These are phyloP conservation scores for Penaeus indicus DNA, from an alignment of 1,140 invertebrate genomes.

Conservation along the genomic window DNA sequence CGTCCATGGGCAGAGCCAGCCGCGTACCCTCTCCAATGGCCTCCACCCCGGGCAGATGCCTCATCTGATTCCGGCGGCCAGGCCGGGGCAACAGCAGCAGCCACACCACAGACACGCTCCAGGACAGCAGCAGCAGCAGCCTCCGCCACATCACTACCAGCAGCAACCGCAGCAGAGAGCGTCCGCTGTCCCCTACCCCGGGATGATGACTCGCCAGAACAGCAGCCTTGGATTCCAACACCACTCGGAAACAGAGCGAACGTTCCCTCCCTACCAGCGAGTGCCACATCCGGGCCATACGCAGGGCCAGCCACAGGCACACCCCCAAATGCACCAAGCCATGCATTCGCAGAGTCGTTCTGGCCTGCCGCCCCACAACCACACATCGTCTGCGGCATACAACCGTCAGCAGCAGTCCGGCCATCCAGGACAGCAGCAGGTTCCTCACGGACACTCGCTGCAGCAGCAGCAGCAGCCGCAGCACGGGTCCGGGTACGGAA, in stretches of 20 bases:
- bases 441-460: slow-evolving; percentile 17
- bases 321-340: slow-evolving; percentile 31
- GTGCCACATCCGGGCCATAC: slow-evolving; percentile 56
- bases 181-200: slow-evolving; percentile 36
- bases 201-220: slow-evolving; percentile 64
- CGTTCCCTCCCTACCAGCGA: slow-evolving; percentile 63
- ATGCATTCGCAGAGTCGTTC: slow-evolving; percentile 6
- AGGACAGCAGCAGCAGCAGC: slow-evolving; percentile 26
- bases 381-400: slow-evolving; percentile 10
- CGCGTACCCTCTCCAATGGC: slow-evolving; percentile 42
- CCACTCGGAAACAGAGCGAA: slow-evolving; percentile 42
- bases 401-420: slow-evolving; percentile 32
- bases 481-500: slow-evolving; percentile 59
- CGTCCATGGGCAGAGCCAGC: slow-evolving; percentile 23
- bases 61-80: slow-evolving; percentile 45
- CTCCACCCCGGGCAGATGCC: slow-evolving; percentile 58
- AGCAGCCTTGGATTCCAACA: slow-evolving; percentile 60
- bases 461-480: slow-evolving; percentile 50
- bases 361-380: slow-evolving; percentile 16
- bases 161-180: slow-evolving; percentile 37
- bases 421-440: slow-evolving; percentile 43
- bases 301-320: slow-evolving; percentile 23
- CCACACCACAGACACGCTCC: slow-evolving; percentile 13
- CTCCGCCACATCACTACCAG: slow-evolving; percentile 25
- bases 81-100: slow-evolving; percentile 42